Percentiles rank a stretch among this genome's conserved stretches.
Evolutionary conservation across 2,113 vertebrate genomes (phyloP).

Genomic region (Cygnus buccinator): DNA sequence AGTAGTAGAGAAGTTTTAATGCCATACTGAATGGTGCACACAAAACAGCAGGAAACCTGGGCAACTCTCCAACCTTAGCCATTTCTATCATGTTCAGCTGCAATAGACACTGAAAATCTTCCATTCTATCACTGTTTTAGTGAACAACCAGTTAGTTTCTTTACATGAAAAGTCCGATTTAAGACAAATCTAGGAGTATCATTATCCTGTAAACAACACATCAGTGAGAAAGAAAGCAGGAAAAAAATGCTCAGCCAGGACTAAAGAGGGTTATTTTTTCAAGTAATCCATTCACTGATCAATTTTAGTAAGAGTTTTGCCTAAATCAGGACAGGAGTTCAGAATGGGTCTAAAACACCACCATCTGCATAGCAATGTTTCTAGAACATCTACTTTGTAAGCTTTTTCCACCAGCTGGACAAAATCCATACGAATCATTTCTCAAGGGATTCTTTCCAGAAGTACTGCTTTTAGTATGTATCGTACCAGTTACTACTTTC

Average conservation of each 20-base stretch:
- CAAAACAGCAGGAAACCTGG: neutral
- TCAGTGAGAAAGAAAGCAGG: neutral
- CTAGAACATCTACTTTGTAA: neutral
- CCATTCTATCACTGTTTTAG: neutral
- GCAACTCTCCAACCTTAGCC: neutral
- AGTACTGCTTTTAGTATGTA: neutral
- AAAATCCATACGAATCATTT: neutral
- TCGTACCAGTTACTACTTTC: constrained; percentile 16
- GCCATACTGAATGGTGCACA: neutral
- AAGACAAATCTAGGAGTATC: neutral
- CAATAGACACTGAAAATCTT: neutral
- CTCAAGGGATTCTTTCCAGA: neutral
- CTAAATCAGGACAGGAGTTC: neutral
- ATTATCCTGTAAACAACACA: neutral
- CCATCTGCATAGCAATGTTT: neutral
- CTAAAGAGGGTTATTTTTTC: neutral
- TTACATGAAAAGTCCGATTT: constrained; percentile 4
- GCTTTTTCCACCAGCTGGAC: neutral
- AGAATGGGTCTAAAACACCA: neutral
- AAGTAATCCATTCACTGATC: neutral
- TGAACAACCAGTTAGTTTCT: neutral
- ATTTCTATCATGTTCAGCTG: neutral
- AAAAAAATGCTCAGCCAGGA: neutral
- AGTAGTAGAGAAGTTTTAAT: neutral
- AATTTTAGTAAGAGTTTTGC: constrained; percentile 8